These are phyloP conservation scores for Mycteria americana DNA, from an alignment of 2,797 vertebrate species.

Conservation along the genomic window DNA sequence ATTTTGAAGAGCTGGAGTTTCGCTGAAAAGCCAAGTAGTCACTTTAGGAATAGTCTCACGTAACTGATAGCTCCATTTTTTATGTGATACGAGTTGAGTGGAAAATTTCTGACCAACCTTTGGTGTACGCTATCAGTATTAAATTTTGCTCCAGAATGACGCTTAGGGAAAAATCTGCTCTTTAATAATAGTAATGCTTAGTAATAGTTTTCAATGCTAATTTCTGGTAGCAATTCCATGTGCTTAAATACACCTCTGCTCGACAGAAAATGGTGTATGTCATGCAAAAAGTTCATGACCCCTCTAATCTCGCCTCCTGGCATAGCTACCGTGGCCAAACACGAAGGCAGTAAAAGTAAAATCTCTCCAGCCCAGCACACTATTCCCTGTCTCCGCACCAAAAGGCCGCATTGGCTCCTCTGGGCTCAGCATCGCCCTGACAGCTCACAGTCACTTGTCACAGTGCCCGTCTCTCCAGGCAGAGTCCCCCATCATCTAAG, in stretches of 20 bases:
- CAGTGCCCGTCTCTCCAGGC: background rate
- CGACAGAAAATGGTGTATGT: background rate
- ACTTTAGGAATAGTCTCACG: background rate
- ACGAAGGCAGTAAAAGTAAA: background rate
- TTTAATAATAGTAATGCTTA: constrained; percentile 1
- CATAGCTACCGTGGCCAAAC: background rate
- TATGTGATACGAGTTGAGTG: rapidly evolving
- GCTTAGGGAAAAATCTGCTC: background rate
- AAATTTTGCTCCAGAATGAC: background rate
- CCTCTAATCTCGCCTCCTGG: background rate
- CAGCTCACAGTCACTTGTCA: background rate
- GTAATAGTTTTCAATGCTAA: background rate
- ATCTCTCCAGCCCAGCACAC: background rate
- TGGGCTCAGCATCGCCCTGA: background rate
- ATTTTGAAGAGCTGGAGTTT: background rate
- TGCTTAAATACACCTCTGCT: background rate
- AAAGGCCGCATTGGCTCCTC: background rate
- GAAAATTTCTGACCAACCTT: background rate
- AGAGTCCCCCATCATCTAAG: background rate
- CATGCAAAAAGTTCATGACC: background rate
- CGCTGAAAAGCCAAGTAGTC: background rate
- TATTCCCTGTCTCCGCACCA: background rate
- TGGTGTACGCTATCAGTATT: background rate
- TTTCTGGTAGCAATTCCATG: background rate
- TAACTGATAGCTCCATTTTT: background rate